A percentile compares a stretch with the other conserved stretches of the same genome.
These are phyloP conservation scores for Copidosoma aretas DNA, from an alignment of 2,888 invertebrate genomes.

Conservation along the genomic window DNA sequence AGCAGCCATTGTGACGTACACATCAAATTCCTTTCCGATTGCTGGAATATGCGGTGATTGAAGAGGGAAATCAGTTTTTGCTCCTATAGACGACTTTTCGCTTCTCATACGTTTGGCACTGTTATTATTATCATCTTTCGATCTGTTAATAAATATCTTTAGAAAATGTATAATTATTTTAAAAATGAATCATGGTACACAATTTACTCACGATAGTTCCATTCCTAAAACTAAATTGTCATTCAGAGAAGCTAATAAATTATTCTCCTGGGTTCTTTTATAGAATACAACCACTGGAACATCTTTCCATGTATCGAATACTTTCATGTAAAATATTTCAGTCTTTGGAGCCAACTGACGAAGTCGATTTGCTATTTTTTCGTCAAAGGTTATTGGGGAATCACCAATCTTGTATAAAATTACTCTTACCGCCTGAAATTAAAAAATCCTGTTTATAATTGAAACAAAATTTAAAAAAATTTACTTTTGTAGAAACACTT, in stretches of 20 bases:
- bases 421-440: constrained; percentile 66
- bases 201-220: constrained; percentile 63
- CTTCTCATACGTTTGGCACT: constrained; percentile 44
- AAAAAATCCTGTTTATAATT: background rate
- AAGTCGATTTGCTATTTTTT: constrained; percentile 58
- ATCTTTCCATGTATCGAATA: constrained; percentile 45
- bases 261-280: constrained; percentile 66
- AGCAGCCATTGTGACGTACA: constrained; percentile 66
- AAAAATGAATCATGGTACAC: background rate
- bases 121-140: constrained; percentile 45
- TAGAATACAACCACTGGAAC: constrained; percentile 72
- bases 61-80: constrained; percentile 45
- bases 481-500: constrained; percentile 51
- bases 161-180: background rate
- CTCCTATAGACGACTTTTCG: constrained; percentile 5
- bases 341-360: constrained; percentile 65
- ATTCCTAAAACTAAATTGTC: constrained; percentile 72
- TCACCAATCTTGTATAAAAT: constrained; percentile 65
- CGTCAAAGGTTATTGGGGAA: constrained; percentile 63
- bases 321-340: constrained; percentile 67
- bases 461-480: constrained; percentile 63
- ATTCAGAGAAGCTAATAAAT: constrained; percentile 74
- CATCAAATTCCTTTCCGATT: constrained; percentile 68
- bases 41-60: constrained; percentile 62
- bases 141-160: too few species aligned